Evolutionary conservation across 1,140 invertebrate species (phyloP), one percentile per base, ranked within the genome.

Genomic region (Oryctes rhinoceros): DNA sequence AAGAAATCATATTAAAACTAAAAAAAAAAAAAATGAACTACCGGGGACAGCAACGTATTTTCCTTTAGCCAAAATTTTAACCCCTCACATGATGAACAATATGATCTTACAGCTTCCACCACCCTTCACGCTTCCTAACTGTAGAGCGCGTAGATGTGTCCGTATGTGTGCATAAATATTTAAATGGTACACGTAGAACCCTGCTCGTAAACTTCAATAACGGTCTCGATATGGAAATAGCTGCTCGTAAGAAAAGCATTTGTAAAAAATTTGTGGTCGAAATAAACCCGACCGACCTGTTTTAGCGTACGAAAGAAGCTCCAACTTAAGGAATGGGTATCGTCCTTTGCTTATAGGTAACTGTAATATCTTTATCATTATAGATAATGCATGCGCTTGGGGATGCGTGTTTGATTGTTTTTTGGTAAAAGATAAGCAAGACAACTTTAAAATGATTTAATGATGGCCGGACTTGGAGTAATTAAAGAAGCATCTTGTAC

Each of bases 221-320:
- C 49, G 49, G n/a, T 18, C 13, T 18, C 49, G n/a, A 18, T 53
- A 53, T 53, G 49, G 49, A 53, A 53, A 53, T 53, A 4, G 49
- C 4, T 53, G 11, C 49, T 53, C 49, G 13, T 15, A 15, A 53
- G 49, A 18, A 53, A 53, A 53, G 49, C 49, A 53, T 53, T 53
- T 53, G 49, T 53, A 53, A 53, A 53, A 53, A 53, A 53, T 53
- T 53, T 53, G 49, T 53, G 49, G n/a, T 53, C 49, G 49, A 53
- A 53, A 53, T 15, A 53, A 18, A 53, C 39, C 39, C 39, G 39
- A 44, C 39, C 39, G 39, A 44, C 0, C 39, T 44, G 39, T 44
- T 44, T 44, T 44, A 44, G 39, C 9, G 39, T 44, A 10, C 5
- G 24, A 30, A 30, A 30, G 24, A 30, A 30, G 24, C 24, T 30